Percentiles rank a stretch among this genome's conserved stretches.
phyloP scores from a whole-genome alignment of 2,113 vertebrate genomes.

The Stercorarius parasiticus region DNA sequence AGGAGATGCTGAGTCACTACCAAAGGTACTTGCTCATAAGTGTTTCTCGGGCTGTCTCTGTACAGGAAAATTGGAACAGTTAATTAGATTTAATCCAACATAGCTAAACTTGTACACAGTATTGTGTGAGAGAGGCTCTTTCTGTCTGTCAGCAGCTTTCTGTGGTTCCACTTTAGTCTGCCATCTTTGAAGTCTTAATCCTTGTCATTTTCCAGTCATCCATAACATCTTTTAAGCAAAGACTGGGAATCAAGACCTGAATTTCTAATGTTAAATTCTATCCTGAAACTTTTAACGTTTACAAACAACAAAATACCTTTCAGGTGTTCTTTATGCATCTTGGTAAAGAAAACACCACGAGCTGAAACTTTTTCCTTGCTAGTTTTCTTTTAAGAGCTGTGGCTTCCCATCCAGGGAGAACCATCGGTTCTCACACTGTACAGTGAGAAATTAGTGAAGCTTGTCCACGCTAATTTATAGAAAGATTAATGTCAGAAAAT shows the following conservation, averaged over 20 bases:
- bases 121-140: not conserved
- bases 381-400: not conserved
- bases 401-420: not conserved
- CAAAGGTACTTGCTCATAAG: not conserved
- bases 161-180: not conserved
- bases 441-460: not conserved
- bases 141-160: rapidly evolving
- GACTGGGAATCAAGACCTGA: not conserved
- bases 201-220: not conserved
- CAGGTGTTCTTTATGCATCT: not conserved
- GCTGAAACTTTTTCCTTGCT: not conserved
- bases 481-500: not conserved
- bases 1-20: not conserved
- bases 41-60: not conserved
- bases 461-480: not conserved
- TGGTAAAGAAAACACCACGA: not conserved
- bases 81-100: not conserved
- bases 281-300: not conserved
- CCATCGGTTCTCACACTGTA: too few species aligned
- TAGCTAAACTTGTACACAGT: not conserved
- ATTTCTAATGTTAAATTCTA: not conserved
- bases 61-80: not conserved
- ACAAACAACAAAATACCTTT: not conserved
- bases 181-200: not conserved
- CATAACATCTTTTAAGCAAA: not conserved